These are phyloP conservation scores for Nestor notabilis DNA, from an alignment of 2,113 vertebrate genomes.

Conservation along the genomic window DNA sequence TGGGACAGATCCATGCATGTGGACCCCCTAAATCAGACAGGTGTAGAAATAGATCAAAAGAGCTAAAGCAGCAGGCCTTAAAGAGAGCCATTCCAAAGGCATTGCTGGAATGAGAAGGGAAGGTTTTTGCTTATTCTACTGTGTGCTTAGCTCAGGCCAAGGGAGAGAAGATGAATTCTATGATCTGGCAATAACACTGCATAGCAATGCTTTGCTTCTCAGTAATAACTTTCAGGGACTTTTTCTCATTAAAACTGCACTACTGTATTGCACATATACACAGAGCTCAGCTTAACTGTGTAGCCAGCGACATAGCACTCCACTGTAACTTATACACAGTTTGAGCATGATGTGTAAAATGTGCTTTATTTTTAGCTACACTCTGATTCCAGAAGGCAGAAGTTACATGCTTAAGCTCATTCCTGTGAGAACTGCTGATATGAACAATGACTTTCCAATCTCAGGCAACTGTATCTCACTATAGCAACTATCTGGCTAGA, in stretches of 20 bases:
- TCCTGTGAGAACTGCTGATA: background rate
- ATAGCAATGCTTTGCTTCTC: background rate
- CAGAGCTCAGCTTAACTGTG: background rate
- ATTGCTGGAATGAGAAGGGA: background rate
- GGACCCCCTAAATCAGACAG: background rate
- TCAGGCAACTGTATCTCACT: background rate
- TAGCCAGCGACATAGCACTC: background rate
- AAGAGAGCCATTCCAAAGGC: background rate
- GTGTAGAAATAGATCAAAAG: background rate
- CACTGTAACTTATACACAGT: background rate
- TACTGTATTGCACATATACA: background rate
- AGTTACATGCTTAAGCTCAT: background rate
- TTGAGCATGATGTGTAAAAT: slow-evolving; percentile 5
- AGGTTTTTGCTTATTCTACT: background rate
- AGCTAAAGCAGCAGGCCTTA: background rate
- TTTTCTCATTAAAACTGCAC: slow-evolving; percentile 54
- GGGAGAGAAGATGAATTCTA: slow-evolving; percentile 19
- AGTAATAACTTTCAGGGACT: slow-evolving; percentile 40
- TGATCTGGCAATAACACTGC: slow-evolving; percentile 45
- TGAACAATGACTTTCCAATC: background rate
- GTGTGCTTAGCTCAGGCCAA: background rate
- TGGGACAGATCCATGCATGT: background rate
- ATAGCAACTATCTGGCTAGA: background rate
- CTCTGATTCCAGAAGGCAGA: background rate
- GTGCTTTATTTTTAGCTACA: slow-evolving; percentile 20